Evolutionary conservation across 2,113 vertebrate species (phyloP).

Genomic region (Nycticorax nycticorax): DNA sequence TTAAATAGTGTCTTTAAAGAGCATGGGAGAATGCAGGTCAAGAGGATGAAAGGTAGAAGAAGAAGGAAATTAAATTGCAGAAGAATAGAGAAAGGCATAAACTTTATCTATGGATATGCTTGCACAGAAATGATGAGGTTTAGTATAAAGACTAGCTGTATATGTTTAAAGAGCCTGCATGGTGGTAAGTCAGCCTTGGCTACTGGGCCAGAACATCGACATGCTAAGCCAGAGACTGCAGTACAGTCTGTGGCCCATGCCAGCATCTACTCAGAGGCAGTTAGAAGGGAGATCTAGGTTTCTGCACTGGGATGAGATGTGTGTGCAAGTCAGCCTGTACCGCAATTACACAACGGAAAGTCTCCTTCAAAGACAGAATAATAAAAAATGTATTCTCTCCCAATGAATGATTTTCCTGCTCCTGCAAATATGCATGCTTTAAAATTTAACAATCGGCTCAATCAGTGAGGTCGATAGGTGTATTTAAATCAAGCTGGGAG

Average conservation of each 20-base stretch:
- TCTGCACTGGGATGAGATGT: not conserved
- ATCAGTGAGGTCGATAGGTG: not conserved
- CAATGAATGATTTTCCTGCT: not conserved
- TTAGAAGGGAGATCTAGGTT: not conserved
- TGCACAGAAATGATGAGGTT: not conserved
- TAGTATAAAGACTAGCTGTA: not conserved
- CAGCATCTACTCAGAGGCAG: not conserved
- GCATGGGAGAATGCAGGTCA: not conserved
- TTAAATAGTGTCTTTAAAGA: not conserved
- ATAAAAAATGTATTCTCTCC: not conserved
- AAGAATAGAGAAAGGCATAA: not conserved
- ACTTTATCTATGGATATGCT: not conserved
- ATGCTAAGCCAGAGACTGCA: not conserved
- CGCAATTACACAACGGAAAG: not conserved
- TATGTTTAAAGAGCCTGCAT: not conserved
- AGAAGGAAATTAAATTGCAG: not conserved
- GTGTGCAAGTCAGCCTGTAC: not conserved
- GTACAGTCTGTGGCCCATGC: not conserved
- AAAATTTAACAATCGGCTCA: not conserved
- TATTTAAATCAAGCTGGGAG: not conserved
- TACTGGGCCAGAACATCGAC: not conserved
- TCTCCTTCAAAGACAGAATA: not conserved
- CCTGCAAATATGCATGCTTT: not conserved
- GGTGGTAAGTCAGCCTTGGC: not conserved
- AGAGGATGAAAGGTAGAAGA: not conserved